Evolutionary conservation across 2,113 vertebrate genomes (phyloP).

Genomic region (Coptodon rendalli): DNA sequence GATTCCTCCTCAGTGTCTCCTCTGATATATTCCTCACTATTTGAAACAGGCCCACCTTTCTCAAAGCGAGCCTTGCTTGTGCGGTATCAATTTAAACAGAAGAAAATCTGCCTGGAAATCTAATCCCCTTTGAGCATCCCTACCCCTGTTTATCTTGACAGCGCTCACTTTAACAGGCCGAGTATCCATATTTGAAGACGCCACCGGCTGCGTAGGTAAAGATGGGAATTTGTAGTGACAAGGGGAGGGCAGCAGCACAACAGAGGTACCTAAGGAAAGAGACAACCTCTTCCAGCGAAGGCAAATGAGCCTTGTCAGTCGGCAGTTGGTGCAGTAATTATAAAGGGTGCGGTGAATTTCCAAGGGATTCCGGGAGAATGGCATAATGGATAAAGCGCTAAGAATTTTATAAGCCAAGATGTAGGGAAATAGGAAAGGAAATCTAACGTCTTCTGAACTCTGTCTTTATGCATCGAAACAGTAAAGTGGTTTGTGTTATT

Average conservation of each 20-base stretch:
- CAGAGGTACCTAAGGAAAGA: constrained; percentile 59
- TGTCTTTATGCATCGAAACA: background rate
- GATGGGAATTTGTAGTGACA: constrained; percentile 66
- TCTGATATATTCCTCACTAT: background rate
- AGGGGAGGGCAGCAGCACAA: constrained; percentile 53
- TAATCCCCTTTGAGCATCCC: constrained; percentile 30
- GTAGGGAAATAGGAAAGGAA: background rate
- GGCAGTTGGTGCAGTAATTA: constrained; percentile 74
- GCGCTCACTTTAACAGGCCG: constrained; percentile 57
- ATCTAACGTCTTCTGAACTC: background rate
- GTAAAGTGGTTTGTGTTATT: background rate
- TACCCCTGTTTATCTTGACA: constrained; percentile 43
- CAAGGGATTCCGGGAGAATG: constrained; percentile 59
- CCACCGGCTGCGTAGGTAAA: constrained; percentile 70
- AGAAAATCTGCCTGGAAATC: constrained; percentile 23
- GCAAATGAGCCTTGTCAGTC: constrained; percentile 69
- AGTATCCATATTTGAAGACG: constrained; percentile 64
- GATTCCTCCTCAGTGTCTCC: background rate
- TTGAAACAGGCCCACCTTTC: background rate
- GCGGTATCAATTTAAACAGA: constrained; percentile 8
- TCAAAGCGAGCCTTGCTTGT: background rate
- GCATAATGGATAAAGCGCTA: constrained; percentile 62
- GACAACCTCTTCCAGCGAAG: constrained; percentile 56
- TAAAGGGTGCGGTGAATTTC: constrained; percentile 62
- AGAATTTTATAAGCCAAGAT: constrained; percentile 68